Base-by-base conservation (phyloP, 2,888 invertebrate species). In the Eupithecia exiguata region DNA sequence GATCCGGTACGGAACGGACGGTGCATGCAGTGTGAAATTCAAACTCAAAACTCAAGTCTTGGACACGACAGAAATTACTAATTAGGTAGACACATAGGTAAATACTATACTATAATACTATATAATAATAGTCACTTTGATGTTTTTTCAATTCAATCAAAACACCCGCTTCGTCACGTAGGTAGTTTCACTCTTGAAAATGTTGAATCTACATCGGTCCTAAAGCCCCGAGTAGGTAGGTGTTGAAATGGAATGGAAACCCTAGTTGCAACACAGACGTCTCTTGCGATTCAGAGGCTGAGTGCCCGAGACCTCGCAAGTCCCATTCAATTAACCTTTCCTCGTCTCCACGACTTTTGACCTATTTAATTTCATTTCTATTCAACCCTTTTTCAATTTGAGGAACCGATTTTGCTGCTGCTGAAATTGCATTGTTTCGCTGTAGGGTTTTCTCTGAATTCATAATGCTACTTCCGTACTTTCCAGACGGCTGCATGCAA, bases 311-410 rank as follows among this genome's bases (percentile, higher is more conserved):
- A 76, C 74, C 77, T 79, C 79, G 61, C 77, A 75, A 78, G 76
- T 82, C 84, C 86, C 85, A 88, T 90, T 90, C 88, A 88, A 91
- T 92, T 91, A 90, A 90, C 88, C 84, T 89, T 90, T 84, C 83
- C 83, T 81, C 83, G 78, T 77, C 73, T 84, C 74, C 74, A 78
- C 82, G 81, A 81, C 84, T 85, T 86, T 86, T 88, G 87, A 89
- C 87, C 89, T 86, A 88, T 88, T 89, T 88, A 82, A 85, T 87
- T 84, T 79, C 80, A 85, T 88, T 88, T 83, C 83, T 85, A 88
- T 87, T 88, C 88, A 84, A 82, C 74, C 68, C 70, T 74, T 74
- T 30, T 30, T 30, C 30, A 62, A 75, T 74, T 77, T 78, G 72
- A 63, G 68, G 72, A 78, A 74, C 74, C 73, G 71, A 73, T 71